phyloP scores from a whole-genome alignment of 2,113 vertebrate species.

The Fregata magnificens region DNA sequence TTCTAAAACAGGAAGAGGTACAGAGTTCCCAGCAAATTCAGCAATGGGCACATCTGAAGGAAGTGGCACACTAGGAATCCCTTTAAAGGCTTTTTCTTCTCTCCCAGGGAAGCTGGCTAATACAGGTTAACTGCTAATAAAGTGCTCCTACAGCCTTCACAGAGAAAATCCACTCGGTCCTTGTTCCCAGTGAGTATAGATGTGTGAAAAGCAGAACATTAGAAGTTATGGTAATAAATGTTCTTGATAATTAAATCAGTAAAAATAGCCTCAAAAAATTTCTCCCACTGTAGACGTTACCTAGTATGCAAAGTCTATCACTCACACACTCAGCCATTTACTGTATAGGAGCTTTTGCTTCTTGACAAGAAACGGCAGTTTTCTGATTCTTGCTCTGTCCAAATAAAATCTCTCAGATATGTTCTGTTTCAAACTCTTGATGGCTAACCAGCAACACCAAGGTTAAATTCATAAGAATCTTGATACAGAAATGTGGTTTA shows the following conservation, averaged over 20 bases:
- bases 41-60: not conserved
- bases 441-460: not conserved
- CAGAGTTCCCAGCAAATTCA: not conserved
- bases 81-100: not conserved
- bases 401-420: not conserved
- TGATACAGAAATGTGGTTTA: constrained; percentile 42
- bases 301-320: not conserved
- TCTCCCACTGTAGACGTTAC: not conserved
- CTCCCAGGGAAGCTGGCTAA: not conserved
- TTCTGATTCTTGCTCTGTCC: not conserved
- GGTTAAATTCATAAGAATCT: constrained; percentile 40
- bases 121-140: not conserved
- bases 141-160: not conserved
- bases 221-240: not conserved
- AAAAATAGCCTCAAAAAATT: not conserved
- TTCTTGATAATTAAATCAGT: not conserved
- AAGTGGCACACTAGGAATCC: not conserved
- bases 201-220: not conserved
- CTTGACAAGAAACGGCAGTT: not conserved
- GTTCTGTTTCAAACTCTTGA: not conserved
- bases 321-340: not conserved
- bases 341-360: not conserved
- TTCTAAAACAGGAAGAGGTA: not conserved
- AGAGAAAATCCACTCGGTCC: not conserved
- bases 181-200: not conserved